Evolutionary conservation across 2,797 vertebrate genomes (phyloP).

Genomic region (Diplodus puntazzo): DNA sequence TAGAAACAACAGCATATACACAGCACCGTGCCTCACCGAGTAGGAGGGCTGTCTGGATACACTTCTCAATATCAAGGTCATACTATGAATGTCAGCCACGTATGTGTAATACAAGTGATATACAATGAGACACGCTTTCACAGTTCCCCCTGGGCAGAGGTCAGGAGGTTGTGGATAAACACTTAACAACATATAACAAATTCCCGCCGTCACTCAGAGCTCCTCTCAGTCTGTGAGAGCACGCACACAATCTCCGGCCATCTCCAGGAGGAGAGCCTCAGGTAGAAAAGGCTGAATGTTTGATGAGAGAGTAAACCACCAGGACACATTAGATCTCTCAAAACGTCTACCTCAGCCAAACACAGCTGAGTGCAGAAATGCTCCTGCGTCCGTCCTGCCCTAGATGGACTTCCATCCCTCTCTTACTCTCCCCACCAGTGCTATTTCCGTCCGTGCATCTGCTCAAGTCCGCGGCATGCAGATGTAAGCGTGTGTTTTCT

Average conservation of each 20-base stretch:
- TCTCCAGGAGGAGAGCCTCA: constrained; percentile 10
- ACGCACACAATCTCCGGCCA: not conserved
- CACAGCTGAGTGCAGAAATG: constrained; percentile 46
- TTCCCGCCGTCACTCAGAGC: constrained; percentile 22
- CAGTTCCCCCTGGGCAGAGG: constrained; percentile 37
- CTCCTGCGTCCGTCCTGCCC: constrained; percentile 30
- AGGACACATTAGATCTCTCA: constrained; percentile 50
- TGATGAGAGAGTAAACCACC: constrained; percentile 57
- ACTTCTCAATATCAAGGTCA: constrained; percentile 56
- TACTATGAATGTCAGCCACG: constrained; percentile 1
- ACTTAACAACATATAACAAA: constrained; percentile 34
- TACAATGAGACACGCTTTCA: constrained; percentile 18
- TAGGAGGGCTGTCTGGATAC: constrained; percentile 17
- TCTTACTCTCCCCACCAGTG: constrained; percentile 37
- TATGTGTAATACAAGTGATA: constrained; percentile 32
- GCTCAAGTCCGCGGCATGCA: constrained; percentile 50
- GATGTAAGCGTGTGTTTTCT: constrained; percentile 33
- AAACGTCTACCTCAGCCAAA: constrained; percentile 47
- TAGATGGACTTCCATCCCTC: constrained; percentile 56
- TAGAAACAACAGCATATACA: not conserved
- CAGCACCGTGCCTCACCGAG: constrained; percentile 28
- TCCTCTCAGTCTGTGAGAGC: constrained; percentile 14
- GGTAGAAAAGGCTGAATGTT: constrained; percentile 67
- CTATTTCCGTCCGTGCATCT: constrained; percentile 69
- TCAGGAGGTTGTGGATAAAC: constrained; percentile 42